Conservation (phyloP, 1,140 invertebrate genomes). For the Vanessa atalanta region DNA sequence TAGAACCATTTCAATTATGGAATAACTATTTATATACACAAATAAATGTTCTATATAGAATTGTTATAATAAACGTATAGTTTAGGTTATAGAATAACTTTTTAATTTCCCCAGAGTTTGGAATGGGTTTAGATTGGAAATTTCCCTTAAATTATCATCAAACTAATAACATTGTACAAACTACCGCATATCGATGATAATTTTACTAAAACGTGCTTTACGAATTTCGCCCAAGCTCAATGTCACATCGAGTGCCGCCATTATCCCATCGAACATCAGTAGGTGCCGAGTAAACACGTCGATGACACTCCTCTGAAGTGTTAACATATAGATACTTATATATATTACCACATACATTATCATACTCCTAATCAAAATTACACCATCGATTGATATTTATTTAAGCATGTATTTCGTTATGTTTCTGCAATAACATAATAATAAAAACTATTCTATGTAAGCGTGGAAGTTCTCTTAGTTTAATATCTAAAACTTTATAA, state of each 20-base stretch:
- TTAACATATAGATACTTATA: background rate
- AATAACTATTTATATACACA: too few relatives aligned
- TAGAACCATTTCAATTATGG: background rate
- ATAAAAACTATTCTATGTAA: too few relatives aligned
- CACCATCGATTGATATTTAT: background rate
- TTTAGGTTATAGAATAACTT: too few relatives aligned
- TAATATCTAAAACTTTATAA: constrained; percentile 9
- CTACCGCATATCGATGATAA: too few relatives aligned
- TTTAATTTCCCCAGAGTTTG: too few relatives aligned
- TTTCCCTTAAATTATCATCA: background rate
- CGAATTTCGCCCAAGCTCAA: constrained; percentile 30
- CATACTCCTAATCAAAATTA: background rate
- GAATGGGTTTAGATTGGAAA: background rate
- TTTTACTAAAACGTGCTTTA: background rate
- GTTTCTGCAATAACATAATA: too few relatives aligned
- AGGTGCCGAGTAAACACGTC: constrained; percentile 59
- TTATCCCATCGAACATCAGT: constrained; percentile 62
- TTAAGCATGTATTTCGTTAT: background rate
- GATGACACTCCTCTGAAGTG: constrained; percentile 35
- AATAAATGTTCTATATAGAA: too few relatives aligned
- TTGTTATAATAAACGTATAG: too few relatives aligned
- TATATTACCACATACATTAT: background rate
- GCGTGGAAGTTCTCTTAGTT: background rate
- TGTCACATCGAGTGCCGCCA: constrained; percentile 52
- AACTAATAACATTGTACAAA: background rate